Percentiles rank a stretch among this genome's conserved stretches.
Conservation (phyloP, 2,113 vertebrate genomes). For the Xenus cinereus region DNA sequence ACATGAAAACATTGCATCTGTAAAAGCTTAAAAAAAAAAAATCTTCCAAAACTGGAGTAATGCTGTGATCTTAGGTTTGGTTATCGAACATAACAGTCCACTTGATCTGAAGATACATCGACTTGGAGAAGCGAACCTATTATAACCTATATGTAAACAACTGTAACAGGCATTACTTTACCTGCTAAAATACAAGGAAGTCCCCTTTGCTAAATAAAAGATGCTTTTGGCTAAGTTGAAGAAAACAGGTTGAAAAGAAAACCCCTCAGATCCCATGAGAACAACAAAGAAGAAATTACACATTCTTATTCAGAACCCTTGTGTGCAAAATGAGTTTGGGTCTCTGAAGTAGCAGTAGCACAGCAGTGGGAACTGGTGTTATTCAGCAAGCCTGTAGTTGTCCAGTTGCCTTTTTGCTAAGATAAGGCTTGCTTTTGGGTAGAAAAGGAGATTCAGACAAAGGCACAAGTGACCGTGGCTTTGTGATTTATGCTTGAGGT, state of each 20-base stretch:
- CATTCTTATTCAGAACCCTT: not conserved
- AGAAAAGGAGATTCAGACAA: not conserved
- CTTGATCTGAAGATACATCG: not conserved
- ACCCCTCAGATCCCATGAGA: not conserved
- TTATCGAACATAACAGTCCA: not conserved
- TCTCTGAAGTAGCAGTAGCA: not conserved
- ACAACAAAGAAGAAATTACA: not conserved
- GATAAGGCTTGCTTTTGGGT: not conserved
- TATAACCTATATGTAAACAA: not conserved
- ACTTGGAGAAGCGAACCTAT: not conserved
- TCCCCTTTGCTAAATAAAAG: not conserved
- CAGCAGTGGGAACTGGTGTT: not conserved
- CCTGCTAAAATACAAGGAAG: not conserved
- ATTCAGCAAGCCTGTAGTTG: not conserved
- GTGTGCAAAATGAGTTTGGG: not conserved
- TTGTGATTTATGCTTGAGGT: not conserved
- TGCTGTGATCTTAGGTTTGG: not conserved
- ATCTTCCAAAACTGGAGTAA: not conserved
- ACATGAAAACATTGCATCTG: not conserved
- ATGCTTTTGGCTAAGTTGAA: not conserved
- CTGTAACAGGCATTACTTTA: not conserved
- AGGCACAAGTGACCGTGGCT: not conserved
- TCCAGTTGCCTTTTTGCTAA: not conserved
- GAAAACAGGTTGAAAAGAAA: not conserved
- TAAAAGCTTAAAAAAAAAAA: not conserved